Conservation (phyloP, 2,113 vertebrate species). For the Notechis scutatus region DNA sequence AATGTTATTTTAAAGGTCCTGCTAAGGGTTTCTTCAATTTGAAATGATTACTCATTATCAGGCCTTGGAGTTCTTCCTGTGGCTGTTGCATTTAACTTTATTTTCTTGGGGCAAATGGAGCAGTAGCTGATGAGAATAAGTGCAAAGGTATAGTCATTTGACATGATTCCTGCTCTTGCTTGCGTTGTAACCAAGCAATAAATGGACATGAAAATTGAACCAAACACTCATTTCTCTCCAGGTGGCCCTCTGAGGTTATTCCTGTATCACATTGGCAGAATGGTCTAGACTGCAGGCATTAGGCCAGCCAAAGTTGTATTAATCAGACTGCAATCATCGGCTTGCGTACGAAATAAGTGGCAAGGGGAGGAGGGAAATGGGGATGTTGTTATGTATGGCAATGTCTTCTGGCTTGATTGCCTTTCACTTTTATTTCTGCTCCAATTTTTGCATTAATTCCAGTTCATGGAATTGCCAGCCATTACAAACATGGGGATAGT, state of each 20-base stretch:
- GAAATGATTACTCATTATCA: not conserved
- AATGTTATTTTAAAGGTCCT: not conserved
- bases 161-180: not conserved
- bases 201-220: slow-evolving; percentile 26
- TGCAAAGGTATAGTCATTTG: slow-evolving; percentile 4
- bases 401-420: slow-evolving; percentile 18
- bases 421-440: slow-evolving; percentile 2
- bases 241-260: not conserved
- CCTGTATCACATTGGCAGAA: not conserved
- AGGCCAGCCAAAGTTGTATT: not conserved
- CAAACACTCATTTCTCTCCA: not conserved
- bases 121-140: not conserved
- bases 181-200: slow-evolving; percentile 21
- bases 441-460: not conserved
- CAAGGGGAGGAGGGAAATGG: not conserved
- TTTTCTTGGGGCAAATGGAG: slow-evolving; percentile 2
- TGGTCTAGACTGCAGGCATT: not conserved
- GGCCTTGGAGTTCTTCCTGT: not conserved
- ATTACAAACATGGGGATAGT: not conserved
- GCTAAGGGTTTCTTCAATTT: not conserved
- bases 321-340: slow-evolving; percentile 26
- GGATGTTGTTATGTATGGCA: slow-evolving; percentile 23
- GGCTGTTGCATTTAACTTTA: slow-evolving; percentile 6
- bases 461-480: not conserved
- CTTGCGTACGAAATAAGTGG: not conserved